Evolutionary conservation across 2,113 vertebrate species (phyloP).

Genomic region (Psittacula cyanocephala): DNA sequence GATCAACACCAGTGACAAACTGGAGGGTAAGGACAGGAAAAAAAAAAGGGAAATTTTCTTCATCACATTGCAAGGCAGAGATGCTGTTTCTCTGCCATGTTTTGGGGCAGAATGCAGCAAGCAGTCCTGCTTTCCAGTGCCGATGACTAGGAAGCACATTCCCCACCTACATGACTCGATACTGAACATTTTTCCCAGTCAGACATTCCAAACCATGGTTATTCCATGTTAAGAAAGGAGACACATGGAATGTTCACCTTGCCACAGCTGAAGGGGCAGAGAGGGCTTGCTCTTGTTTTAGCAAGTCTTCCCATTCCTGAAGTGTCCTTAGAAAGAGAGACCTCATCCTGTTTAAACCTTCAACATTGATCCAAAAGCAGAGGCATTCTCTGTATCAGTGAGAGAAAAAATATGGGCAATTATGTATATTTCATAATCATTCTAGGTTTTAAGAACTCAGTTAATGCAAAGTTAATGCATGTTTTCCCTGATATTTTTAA

Average conservation of each 20-base stretch:
- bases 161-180: not conserved
- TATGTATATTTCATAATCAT: constrained; percentile 26
- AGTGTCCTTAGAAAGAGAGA: not conserved
- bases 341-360: not conserved
- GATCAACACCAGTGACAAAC: not conserved
- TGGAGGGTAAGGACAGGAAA: not conserved
- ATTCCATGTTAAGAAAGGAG: not conserved
- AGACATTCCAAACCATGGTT: not conserved
- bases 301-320: not conserved
- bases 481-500: constrained; percentile 46
- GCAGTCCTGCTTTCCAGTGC: not conserved
- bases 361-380: constrained; percentile 10
- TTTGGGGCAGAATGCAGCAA: not conserved
- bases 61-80: not conserved
- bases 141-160: not conserved
- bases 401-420: not conserved
- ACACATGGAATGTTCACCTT: not conserved
- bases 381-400: not conserved
- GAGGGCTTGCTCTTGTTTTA: not conserved
- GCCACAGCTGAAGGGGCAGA: not conserved
- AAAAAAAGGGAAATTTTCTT: not conserved
- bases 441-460: constrained; percentile 47
- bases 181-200: not conserved
- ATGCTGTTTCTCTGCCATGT: not conserved
- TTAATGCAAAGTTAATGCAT: constrained; percentile 36